Conservation (phyloP, 2,113 vertebrate genomes). For the Panurus biarmicus region DNA sequence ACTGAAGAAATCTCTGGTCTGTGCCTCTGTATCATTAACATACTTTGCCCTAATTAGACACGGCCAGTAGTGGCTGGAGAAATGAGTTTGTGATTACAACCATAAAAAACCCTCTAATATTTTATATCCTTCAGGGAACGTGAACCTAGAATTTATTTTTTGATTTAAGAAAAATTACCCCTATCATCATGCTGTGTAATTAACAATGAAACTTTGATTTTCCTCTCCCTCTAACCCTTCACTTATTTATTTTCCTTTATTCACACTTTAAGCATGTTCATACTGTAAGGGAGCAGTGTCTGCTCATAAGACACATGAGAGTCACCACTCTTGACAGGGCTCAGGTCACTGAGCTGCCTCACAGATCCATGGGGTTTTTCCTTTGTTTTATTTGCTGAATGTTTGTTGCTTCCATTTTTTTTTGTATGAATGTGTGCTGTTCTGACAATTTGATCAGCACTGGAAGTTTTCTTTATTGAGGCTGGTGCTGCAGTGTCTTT, state of each 20-base stretch:
- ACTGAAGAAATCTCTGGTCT: conserved; percentile 50
- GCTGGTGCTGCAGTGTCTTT: neutral
- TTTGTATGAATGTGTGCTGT: fast-evolving
- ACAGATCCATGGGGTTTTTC: neutral
- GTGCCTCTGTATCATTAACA: conserved; percentile 48
- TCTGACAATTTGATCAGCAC: neutral
- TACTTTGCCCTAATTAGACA: conserved; percentile 66
- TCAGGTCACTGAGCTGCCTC: neutral
- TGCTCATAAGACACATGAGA: neutral
- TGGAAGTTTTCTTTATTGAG: neutral
- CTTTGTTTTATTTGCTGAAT: neutral
- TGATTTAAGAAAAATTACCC: conserved; percentile 42
- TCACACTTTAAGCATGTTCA: neutral
- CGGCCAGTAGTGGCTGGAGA: conserved; percentile 53
- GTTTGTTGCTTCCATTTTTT: neutral
- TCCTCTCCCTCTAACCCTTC: neutral
- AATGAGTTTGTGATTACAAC: conserved; percentile 57
- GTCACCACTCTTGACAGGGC: neutral
- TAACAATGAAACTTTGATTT: conserved; percentile 17
- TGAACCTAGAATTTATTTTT: conserved; percentile 41
- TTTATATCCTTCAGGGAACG: conserved; percentile 45
- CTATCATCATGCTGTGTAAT: conserved; percentile 24
- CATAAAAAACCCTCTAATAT: conserved; percentile 45
- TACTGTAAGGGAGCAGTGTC: neutral
- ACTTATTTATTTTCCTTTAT: neutral